Percentiles rank a stretch among this genome's conserved stretches.
Conservation (phyloP, 2,888 invertebrate genomes). For the Synergus japonicus region DNA sequence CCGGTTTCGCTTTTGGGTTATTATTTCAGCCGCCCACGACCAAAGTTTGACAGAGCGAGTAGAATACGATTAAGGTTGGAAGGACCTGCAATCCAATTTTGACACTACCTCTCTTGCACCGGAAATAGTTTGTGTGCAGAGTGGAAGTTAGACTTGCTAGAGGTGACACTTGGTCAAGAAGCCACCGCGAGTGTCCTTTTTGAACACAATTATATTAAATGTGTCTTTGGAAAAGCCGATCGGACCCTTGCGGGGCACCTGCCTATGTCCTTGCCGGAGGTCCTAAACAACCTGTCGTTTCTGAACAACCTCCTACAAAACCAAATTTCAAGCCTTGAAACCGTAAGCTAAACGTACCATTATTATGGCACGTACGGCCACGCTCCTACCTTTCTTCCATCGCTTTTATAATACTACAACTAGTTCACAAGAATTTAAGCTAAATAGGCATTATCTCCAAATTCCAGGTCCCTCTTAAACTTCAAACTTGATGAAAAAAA, state of each 20-base stretch:
- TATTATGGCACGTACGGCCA: conserved; percentile 69
- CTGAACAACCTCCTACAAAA: conserved; percentile 46
- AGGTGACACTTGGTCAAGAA: conserved; percentile 60
- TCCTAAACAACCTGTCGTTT: conserved; percentile 62
- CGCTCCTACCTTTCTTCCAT: conserved; percentile 49
- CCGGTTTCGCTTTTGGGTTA: conserved; percentile 29
- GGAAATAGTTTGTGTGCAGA: conserved; percentile 46
- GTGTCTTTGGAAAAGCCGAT: conserved; percentile 52
- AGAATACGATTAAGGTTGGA: conserved; percentile 42
- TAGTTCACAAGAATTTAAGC: conserved; percentile 34
- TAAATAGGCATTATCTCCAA: conserved; percentile 38
- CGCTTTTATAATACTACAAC: conserved; percentile 20
- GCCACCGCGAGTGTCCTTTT: conserved; percentile 60
- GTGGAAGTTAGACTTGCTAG: conserved; percentile 22
- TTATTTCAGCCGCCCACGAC: conserved; percentile 32
- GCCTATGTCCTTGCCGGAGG: conserved; percentile 47
- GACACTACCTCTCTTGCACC: conserved; percentile 41
- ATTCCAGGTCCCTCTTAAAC: conserved; percentile 1
- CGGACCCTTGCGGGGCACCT: conserved; percentile 56
- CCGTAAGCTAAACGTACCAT: conserved; percentile 67
- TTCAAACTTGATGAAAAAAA: conserved; percentile 10
- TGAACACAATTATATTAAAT: conserved; percentile 62
- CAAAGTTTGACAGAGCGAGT: conserved; percentile 24
- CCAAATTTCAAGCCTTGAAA: conserved; percentile 50
- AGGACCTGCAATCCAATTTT: conserved; percentile 51